These are phyloP conservation scores for Philereme vetulata DNA, from an alignment of 2,888 invertebrate species.

Conservation along the genomic window DNA sequence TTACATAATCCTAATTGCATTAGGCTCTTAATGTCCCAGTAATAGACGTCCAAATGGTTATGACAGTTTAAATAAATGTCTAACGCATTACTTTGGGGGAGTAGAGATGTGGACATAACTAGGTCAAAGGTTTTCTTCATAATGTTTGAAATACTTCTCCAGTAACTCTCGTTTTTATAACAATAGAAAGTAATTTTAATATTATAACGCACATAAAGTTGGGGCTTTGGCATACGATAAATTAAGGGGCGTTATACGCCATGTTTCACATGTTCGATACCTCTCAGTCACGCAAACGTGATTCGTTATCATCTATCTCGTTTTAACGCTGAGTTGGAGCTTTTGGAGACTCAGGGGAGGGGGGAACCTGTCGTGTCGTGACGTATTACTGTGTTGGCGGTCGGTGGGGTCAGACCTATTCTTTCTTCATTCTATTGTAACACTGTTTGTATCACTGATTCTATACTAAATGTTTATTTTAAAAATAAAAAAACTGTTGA, in stretches of 20 bases:
- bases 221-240: constrained; percentile 83
- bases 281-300: constrained; percentile 67
- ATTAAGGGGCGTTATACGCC: constrained; percentile 85
- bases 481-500: background rate
- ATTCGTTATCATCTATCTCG: constrained; percentile 64
- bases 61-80: constrained; percentile 59
- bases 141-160: background rate
- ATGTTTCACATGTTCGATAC: constrained; percentile 78
- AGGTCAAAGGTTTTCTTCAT: constrained; percentile 19
- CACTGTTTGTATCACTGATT: background rate
- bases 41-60: constrained; percentile 45
- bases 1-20: constrained; percentile 42
- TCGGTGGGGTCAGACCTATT: constrained; percentile 69
- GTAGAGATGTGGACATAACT: constrained; percentile 16
- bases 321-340: constrained; percentile 70
- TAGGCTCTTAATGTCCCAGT: constrained; percentile 42
- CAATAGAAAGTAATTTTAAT: constrained; percentile 18
- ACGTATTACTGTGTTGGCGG: constrained; percentile 79
- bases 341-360: constrained; percentile 63
- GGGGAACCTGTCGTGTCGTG: constrained; percentile 80
- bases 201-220: constrained; percentile 74
- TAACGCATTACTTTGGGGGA: constrained; percentile 45
- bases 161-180: constrained; percentile 8
- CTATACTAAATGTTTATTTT: background rate
- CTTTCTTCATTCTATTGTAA: constrained; percentile 12